phyloP scores from a whole-genome alignment of 2,797 vertebrate species.

The Peromyscus aztecus region DNA sequence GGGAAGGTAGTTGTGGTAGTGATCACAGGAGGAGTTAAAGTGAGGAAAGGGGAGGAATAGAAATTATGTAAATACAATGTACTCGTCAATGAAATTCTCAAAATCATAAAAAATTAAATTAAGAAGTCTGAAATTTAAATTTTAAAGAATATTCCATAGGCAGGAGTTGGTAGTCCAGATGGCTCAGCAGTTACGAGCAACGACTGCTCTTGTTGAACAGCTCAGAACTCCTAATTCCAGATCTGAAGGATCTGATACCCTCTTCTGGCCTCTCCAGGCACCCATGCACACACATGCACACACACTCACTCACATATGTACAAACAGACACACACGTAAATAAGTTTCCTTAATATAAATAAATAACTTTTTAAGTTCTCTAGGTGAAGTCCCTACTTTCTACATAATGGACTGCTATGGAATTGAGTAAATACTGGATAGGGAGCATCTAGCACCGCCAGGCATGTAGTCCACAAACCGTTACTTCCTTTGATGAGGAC shows the following conservation, averaged over 20 bases:
- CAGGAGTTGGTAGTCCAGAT: background rate
- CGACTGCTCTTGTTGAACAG: background rate
- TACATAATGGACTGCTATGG: background rate
- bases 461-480: background rate
- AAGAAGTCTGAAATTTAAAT: background rate
- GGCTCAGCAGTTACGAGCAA: background rate
- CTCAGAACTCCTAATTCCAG: background rate
- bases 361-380: background rate
- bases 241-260: background rate
- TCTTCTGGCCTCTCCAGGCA: background rate
- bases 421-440: background rate
- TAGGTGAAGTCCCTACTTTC: background rate
- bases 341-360: background rate
- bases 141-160: background rate
- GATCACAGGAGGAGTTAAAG: background rate
- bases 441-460: background rate
- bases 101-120: background rate
- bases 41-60: no score
- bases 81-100: background rate
- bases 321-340: background rate
- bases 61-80: background rate
- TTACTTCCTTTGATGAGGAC: background rate
- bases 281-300: background rate
- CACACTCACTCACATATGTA: background rate
- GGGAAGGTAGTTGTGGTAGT: background rate